Percentiles rank a stretch among this genome's conserved stretches.
These are phyloP conservation scores for Limnephilus lunatus DNA, from an alignment of 2,888 invertebrate species.

Conservation along the genomic window DNA sequence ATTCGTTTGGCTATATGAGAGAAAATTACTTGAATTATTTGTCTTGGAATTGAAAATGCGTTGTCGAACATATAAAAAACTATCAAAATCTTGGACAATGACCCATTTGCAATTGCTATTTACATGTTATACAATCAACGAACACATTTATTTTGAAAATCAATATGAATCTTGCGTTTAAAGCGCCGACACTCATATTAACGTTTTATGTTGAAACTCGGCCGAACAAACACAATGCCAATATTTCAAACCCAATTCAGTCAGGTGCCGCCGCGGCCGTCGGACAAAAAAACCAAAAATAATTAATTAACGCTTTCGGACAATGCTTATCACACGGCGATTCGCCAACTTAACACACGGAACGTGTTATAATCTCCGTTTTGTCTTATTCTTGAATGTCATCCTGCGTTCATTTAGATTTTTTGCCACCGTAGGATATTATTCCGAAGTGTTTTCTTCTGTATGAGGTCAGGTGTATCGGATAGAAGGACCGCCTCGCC, in stretches of 20 bases:
- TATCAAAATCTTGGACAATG: neutral
- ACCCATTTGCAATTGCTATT: neutral
- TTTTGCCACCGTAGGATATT: constrained; percentile 47
- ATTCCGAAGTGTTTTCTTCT: constrained; percentile 28
- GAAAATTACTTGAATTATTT: neutral
- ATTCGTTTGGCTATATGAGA: neutral
- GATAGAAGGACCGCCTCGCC: constrained; percentile 50
- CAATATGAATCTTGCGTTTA: neutral
- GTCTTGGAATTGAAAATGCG: too few species aligned
- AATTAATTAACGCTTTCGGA: constrained; percentile 42
- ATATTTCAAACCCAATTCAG: constrained; percentile 22
- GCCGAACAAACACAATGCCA: constrained; percentile 30
- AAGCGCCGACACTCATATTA: neutral
- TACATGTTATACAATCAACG: neutral
- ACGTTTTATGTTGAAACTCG: neutral
- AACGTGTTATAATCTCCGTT: constrained; percentile 47
- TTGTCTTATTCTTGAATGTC: constrained; percentile 65
- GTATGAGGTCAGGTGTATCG: constrained; percentile 61
- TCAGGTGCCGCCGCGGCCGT: constrained; percentile 19
- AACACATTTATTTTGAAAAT: neutral
- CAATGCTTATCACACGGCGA: constrained; percentile 48
- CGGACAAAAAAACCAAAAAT: constrained; percentile 14
- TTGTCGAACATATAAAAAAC: too few species aligned
- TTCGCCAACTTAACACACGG: constrained; percentile 50
- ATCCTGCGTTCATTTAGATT: constrained; percentile 62